A percentile compares a stretch with the other conserved stretches of the same genome.
phyloP scores from a whole-genome alignment of 2,888 invertebrate species.

The Neoscelio sp. region DNA sequence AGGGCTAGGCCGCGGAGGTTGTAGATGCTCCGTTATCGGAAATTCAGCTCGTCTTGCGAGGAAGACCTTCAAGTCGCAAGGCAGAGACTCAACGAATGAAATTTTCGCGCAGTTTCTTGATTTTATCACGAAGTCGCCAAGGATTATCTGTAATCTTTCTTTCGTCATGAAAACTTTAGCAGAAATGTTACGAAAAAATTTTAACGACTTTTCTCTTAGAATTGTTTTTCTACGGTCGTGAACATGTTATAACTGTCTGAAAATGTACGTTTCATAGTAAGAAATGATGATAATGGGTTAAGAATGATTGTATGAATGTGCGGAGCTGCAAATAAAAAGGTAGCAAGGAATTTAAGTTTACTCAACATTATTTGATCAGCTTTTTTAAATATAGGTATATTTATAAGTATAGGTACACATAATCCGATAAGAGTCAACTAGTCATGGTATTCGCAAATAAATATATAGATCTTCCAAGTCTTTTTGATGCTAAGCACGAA shows the following conservation, averaged over 20 bases:
- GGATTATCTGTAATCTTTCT: conserved; percentile 50
- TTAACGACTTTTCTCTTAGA: conserved; percentile 12
- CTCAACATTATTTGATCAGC: neutral
- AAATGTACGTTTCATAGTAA: neutral
- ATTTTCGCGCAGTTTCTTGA: conserved; percentile 62
- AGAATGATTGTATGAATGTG: neutral
- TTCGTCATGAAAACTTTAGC: conserved; percentile 19
- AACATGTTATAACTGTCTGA: conserved; percentile 4
- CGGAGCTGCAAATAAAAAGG: neutral
- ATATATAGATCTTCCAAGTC: conserved; percentile 22
- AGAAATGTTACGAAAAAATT: conserved; percentile 13
- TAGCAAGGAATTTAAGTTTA: no score
- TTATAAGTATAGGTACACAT: neutral
- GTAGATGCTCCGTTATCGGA: conserved; percentile 68
- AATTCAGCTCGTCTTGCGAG: conserved; percentile 65
- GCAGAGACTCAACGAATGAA: conserved; percentile 47
- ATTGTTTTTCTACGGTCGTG: conserved; percentile 6
- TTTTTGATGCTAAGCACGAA: conserved; percentile 35
- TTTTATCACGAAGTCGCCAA: conserved; percentile 59
- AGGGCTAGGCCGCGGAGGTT: conserved; percentile 59
- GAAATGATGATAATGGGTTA: neutral
- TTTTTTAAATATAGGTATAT: no score
- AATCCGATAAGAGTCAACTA: conserved; percentile 1
- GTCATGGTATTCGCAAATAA: conserved; percentile 1
- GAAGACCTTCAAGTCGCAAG: conserved; percentile 49